Evolutionary conservation across 2,888 invertebrate genomes (phyloP).

Genomic region (Thalpophila matura): DNA sequence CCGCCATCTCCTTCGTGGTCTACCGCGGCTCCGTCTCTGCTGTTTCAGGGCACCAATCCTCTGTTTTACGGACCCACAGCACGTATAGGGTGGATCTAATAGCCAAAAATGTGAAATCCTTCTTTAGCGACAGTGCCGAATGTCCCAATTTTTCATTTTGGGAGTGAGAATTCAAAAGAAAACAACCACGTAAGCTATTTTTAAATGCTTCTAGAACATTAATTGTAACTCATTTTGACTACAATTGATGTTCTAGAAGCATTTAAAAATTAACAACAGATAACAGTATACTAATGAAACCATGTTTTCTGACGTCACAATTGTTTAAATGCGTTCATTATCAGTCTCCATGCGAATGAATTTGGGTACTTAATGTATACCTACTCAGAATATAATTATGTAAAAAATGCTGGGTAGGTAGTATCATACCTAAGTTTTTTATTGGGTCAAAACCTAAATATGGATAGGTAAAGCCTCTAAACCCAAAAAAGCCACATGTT

Average conservation of each 20-base stretch:
- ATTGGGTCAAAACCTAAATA: background rate
- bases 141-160: no score
- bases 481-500: conserved; percentile 14
- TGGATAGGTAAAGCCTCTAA: conserved; percentile 6
- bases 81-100: no score
- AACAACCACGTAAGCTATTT: no score
- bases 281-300: conserved; percentile 16
- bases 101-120: no score
- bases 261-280: conserved; percentile 6
- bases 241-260: background rate
- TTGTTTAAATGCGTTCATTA: conserved; percentile 23
- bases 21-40: no score
- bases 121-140: no score
- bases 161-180: no score
- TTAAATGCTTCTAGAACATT: no score
- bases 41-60: no score
- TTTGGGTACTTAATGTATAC: conserved; percentile 19
- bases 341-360: conserved; percentile 1
- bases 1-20: no score
- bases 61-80: no score
- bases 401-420: conserved; percentile 6
- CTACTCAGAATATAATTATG: conserved; percentile 2
- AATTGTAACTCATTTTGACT: no score
- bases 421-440: background rate
- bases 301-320: conserved; percentile 6